Base-by-base conservation (phyloP, 2,113 vertebrate genomes). In the Rhagologus leucostigma region DNA sequence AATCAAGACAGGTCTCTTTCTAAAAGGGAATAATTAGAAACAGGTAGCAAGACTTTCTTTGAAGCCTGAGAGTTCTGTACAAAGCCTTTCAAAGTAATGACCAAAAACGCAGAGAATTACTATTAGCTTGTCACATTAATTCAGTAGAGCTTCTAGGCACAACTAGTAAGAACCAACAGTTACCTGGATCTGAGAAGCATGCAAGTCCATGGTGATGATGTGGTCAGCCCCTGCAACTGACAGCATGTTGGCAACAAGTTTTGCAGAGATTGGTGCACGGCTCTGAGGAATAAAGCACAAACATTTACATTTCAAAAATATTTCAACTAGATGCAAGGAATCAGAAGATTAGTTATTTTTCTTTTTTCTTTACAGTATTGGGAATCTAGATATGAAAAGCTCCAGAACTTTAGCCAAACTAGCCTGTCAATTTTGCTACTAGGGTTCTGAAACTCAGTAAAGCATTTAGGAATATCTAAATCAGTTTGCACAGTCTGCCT, bases 151-250 rank as follows among this genome's bases (percentile, higher is more conserved):
- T 35, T 32, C 35, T 68, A 62, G 26, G 16, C 59, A 73, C 50
- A 15, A 7, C 7, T 11, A 49, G 8, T 5, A 69, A 75, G 68
- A 86, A 17, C 6, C 11, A 15, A 10, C 4, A 60, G 94, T 85
- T 83, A 99, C 99, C 99, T 99, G 99, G 91, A 99, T 99, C 97
- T 99, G 99, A 24, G 99, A 99, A n/a, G 99, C 99, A 41, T 99
- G 99, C 35, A 99, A 98, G 91, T 99, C 99, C 99, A 99, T 99
- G 87, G 99, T 99, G 97, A 99, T 99, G 95, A 99, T 99, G 97
- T 99, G 99, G 96, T 99, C 99, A 4, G 99, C 99, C 20, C 99
- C 99, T 7, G 99, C 99, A 63, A 99, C 99, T 1, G 99, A 99
- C 46, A 99, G 95, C 99, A 99, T 99, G 93, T 99, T 99, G 63